These are phyloP conservation scores for Dioctria rufipes DNA, from an alignment of 2,888 invertebrate species.

Conservation along the genomic window DNA sequence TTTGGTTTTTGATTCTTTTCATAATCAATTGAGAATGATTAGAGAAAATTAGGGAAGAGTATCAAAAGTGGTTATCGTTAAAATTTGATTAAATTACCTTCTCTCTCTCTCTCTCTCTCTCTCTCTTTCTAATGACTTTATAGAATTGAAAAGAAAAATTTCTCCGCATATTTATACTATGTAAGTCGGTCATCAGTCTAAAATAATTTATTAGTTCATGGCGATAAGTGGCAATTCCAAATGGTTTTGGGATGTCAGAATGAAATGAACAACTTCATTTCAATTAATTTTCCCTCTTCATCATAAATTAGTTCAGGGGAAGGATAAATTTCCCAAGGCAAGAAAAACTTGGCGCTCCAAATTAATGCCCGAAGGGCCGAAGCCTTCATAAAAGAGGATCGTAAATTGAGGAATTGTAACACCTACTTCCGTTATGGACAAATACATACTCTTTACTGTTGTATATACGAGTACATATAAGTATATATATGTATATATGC, in stretches of 20 bases:
- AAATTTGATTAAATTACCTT: too few relatives aligned
- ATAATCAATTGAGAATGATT: too few relatives aligned
- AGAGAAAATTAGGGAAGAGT: too few relatives aligned
- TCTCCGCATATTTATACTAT: too few relatives aligned
- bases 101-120: too few relatives aligned
- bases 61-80: too few relatives aligned
- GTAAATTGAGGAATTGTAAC: conserved; percentile 22
- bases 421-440: conserved; percentile 15
- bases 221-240: conserved; percentile 18
- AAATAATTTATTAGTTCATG: not conserved
- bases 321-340: not conserved
- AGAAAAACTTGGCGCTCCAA: conserved; percentile 7
- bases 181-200: too few relatives aligned
- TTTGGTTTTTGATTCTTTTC: too few relatives aligned
- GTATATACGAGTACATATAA: too few relatives aligned
- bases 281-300: conserved; percentile 1
- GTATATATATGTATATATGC: too few relatives aligned
- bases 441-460: not conserved
- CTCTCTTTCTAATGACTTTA: not conserved
- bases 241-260: not conserved
- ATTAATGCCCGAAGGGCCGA: not conserved
- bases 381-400: conserved; percentile 6
- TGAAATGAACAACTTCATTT: conserved; percentile 11
- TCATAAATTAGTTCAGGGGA: conserved; percentile 1
- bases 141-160: too few relatives aligned